phyloP scores from a whole-genome alignment of 37 sponge, comb jelly and placozoan species.

The Haliclona indistincta region DNA sequence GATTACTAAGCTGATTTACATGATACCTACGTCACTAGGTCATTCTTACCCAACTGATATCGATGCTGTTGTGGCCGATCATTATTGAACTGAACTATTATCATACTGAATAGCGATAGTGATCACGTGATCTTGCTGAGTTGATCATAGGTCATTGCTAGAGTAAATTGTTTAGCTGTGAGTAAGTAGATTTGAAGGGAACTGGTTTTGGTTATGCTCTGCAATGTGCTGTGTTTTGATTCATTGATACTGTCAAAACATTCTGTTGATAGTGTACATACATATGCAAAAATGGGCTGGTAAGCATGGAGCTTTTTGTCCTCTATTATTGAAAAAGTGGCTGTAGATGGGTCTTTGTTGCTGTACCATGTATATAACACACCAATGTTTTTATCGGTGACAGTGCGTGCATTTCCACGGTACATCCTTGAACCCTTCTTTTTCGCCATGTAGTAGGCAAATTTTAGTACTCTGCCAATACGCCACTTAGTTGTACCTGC shows the following conservation, averaged over 20 bases:
- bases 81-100: no score
- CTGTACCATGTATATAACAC: slow-evolving; percentile 8
- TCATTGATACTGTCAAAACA: slow-evolving; percentile 16
- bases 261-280: slow-evolving; percentile 31
- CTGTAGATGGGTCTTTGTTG: slow-evolving; percentile 1
- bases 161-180: no score
- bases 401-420: neutral
- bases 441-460: neutral
- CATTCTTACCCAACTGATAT: no score
- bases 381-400: neutral
- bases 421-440: slow-evolving; percentile 5
- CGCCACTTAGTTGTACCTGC: neutral
- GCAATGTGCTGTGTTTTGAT: no score
- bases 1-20: no score
- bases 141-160: no score
- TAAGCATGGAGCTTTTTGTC: slow-evolving; percentile 2
- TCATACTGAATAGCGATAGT: no score
- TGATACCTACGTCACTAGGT: no score
- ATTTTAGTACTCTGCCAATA: slow-evolving; percentile 1
- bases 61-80: no score
- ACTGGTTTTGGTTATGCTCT: no score
- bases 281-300: neutral
- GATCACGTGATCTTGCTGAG: no score
- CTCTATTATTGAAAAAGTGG: slow-evolving; percentile 3
- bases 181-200: no score